Evolutionary conservation across 2,113 vertebrate species (phyloP), one percentile per base, ranked within the genome.

Genomic region (Pachycephala philippinensis): DNA sequence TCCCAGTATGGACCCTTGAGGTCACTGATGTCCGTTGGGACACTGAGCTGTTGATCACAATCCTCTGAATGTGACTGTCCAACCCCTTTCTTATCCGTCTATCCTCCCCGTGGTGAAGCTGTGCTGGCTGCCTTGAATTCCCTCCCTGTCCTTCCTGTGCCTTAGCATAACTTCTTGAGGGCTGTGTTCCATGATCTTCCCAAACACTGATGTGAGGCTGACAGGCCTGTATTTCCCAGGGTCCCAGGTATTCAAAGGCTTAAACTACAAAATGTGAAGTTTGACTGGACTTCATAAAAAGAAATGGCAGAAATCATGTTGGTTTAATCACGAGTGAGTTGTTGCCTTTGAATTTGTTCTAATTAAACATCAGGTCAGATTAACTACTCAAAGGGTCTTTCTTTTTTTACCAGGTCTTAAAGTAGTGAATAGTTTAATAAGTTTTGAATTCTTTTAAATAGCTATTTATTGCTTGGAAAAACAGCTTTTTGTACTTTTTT

Each of bases 401-500:
- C 30, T 47, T 90, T 80, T 83, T 89, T 74, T 33, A 61, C 35
- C 13, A 35, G 17, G 33, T 81, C 47, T 91, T 68, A 78, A 90
- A 77, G 23, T 59, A 88, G 70, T 78, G 20, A 78, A n/a, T 49
- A 52, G 9, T 78, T 89, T 89, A 63, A 22, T 75, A 87, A 91
- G 28, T 92, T 84, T 75, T 90, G 31, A 87, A 16, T 92, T 82
- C 18, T 94, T 92, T 72, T 52, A 49, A 84, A 14, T 10, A 50
- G 18, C 30, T 89, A 56, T 68, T 88, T 92, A 65, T 94, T 93
- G 56, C 60, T 91, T 93, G 63, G n/a, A 56, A 95, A 95, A 94
- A 49, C 54, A 80, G 52, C 65, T 91, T 95, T 89, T 95, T 88
- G 56, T 91, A 47, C 54, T 82, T 88, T 93, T 96, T 93, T 13